Evolutionary conservation across 92 coral and sea anemone species (phyloP).

Genomic region (Zoanthus solanderi): DNA sequence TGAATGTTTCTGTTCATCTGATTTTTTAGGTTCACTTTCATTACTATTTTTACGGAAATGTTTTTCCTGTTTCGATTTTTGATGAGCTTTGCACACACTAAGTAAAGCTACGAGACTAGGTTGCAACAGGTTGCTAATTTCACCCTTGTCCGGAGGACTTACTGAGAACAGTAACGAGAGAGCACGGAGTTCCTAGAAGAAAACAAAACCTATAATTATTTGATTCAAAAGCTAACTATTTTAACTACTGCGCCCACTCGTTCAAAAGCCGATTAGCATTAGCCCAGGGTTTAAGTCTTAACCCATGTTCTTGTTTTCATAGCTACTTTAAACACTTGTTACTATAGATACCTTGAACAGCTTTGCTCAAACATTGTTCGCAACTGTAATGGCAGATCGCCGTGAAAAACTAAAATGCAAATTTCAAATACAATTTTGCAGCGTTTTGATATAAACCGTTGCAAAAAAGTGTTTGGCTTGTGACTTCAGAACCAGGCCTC

Average conservation of each 20-base stretch:
- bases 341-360: too few relatives aligned
- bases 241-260: neutral
- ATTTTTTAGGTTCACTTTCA: slow-evolving; percentile 9
- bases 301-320: too few relatives aligned
- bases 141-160: slow-evolving; percentile 39
- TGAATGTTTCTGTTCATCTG: slow-evolving; percentile 17
- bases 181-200: slow-evolving; percentile 42
- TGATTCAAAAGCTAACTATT: neutral
- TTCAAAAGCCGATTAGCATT: too few relatives aligned
- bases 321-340: too few relatives aligned
- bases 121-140: slow-evolving; percentile 34
- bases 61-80: slow-evolving; percentile 34
- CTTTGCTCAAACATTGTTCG: too few relatives aligned
- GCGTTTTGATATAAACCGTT: too few relatives aligned
- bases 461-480: too few relatives aligned
- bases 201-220: neutral
- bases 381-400: too few relatives aligned
- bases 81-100: slow-evolving; percentile 34
- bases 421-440: too few relatives aligned
- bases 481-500: too few relatives aligned
- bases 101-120: slow-evolving; percentile 30
- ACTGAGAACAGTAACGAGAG: slow-evolving; percentile 44
- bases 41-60: slow-evolving; percentile 31
- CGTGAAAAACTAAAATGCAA: too few relatives aligned
- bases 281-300: too few relatives aligned